Percentiles rank a stretch among this genome's conserved stretches.
Conservation (phyloP, 2,113 vertebrate genomes). For the Psittacula cyanocephala region DNA sequence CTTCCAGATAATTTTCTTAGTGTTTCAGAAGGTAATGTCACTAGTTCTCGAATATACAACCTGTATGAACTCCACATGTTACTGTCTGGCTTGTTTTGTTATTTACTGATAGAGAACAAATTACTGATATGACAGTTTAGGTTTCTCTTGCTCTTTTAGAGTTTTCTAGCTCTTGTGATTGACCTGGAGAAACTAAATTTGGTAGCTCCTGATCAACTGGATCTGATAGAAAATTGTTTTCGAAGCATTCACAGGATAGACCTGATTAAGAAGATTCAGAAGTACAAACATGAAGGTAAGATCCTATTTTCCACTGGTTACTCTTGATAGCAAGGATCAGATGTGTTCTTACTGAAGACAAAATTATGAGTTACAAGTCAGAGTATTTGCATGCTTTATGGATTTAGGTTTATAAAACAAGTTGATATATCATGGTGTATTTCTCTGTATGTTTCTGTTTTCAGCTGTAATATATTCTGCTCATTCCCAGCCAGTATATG, state of each 20-base stretch:
- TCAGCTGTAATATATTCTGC: not conserved
- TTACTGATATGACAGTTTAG: not conserved
- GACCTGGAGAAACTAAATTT: conserved; percentile 87
- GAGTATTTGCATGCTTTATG: not conserved
- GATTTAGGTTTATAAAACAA: not conserved
- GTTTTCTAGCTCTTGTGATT: conserved; percentile 84
- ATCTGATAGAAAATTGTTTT: conserved; percentile 83
- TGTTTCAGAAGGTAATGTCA: not conserved
- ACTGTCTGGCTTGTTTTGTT: not conserved
- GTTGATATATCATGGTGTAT: not conserved
- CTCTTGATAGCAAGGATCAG: not conserved
- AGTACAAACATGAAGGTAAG: conserved; percentile 81
- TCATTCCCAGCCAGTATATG: conserved; percentile 35
- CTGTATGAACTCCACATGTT: not conserved
- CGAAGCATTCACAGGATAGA: conserved; percentile 81
- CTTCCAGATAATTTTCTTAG: not conserved
- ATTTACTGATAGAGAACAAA: not conserved
- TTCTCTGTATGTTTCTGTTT: conserved; percentile 51
- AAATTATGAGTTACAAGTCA: not conserved
- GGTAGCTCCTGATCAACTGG: conserved; percentile 80
- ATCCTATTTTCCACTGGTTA: not conserved
- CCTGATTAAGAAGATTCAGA: conserved; percentile 82
- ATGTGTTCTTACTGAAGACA: not conserved
- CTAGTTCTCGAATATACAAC: not conserved
- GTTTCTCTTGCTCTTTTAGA: conserved; percentile 72